These are phyloP conservation scores for Gymnothorax javanicus DNA, from an alignment of 2,797 vertebrate genomes.

Conservation along the genomic window DNA sequence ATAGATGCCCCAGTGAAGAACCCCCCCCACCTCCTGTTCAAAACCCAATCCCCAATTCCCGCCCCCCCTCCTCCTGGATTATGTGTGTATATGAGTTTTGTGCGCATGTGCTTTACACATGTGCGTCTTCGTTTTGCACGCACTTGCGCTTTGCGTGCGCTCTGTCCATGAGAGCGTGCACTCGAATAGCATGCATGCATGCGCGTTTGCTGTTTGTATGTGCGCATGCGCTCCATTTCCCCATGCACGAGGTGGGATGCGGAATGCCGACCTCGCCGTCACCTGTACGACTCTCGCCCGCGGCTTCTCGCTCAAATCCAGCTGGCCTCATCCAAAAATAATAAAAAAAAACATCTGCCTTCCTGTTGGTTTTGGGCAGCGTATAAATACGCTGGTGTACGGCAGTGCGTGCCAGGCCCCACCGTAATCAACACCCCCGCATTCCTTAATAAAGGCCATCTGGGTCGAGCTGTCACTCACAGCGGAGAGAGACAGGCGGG, in stretches of 20 bases:
- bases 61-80: too few relatives aligned
- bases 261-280: conserved; percentile 67
- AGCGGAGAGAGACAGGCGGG: conserved; percentile 53
- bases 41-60: too few relatives aligned
- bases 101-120: too few relatives aligned
- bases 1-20: too few relatives aligned
- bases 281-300: conserved; percentile 61
- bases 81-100: too few relatives aligned
- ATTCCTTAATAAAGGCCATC: conserved; percentile 49
- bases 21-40: too few relatives aligned
- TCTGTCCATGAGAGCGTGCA: conserved; percentile 15
- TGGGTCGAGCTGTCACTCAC: conserved; percentile 41
- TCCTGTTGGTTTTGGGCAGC: conserved; percentile 49
- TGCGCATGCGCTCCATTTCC: conserved; percentile 25
- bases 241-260: conserved; percentile 45
- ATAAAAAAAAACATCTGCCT: conserved; percentile 43
- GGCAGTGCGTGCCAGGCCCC: conserved; percentile 46
- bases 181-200: conserved; percentile 48
- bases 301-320: conserved; percentile 63
- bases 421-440: conserved; percentile 58
- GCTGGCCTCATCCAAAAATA: conserved; percentile 41
- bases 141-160: too few relatives aligned
- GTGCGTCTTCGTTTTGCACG: too few relatives aligned
- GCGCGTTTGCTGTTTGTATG: conserved; percentile 30
- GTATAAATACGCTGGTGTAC: conserved; percentile 49